These are phyloP conservation scores for Barnardius zonarius DNA, from an alignment of 2,113 vertebrate genomes.

Conservation along the genomic window DNA sequence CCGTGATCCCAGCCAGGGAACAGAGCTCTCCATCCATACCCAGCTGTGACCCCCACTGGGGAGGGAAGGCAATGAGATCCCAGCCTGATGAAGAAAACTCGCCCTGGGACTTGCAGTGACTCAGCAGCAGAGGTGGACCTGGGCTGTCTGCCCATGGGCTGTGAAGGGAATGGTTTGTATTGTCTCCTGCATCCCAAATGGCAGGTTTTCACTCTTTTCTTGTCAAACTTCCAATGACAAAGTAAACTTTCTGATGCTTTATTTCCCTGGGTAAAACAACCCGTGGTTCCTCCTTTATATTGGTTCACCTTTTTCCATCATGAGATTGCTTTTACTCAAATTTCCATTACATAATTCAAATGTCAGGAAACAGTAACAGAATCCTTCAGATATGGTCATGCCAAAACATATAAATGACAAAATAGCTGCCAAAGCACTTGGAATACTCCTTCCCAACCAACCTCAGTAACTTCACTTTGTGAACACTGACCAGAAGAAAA, in stretches of 20 bases:
- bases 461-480: not conserved
- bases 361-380: not conserved
- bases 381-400: not conserved
- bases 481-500: not conserved
- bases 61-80: not conserved
- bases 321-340: not conserved
- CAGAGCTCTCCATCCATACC: not conserved
- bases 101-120: not conserved
- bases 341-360: constrained; percentile 11
- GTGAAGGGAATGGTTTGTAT: not conserved
- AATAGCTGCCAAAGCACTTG: not conserved
- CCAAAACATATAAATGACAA: not conserved
- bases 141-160: not conserved
- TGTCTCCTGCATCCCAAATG: not conserved
- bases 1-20: not conserved
- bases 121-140: not conserved
- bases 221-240: not conserved
- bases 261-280: not conserved
- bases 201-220: not conserved
- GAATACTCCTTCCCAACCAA: not conserved
- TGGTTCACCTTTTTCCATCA: not conserved
- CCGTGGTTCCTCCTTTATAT: not conserved
- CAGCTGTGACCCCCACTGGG: not conserved
- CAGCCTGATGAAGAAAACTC: not conserved
- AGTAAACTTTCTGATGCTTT: not conserved